Base-by-base conservation (phyloP, 2,888 invertebrate genomes). In the Silvanus unidentatus region DNA sequence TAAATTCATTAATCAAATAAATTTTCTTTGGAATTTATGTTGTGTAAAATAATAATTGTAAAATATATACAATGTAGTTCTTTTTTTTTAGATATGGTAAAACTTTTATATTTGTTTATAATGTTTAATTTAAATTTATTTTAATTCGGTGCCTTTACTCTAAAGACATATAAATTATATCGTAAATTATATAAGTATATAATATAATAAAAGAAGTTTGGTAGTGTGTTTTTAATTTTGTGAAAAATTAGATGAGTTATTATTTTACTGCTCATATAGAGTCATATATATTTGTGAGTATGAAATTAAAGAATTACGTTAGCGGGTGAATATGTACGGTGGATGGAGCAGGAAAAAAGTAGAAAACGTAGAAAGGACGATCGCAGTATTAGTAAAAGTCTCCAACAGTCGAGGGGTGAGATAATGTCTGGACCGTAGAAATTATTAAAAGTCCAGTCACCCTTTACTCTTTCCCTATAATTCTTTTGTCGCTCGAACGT, bases 371-470 rank as follows among this genome's bases (percentile, higher is more conserved):
- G 12, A 32, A 32, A 32, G 5, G 32, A 12, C 32, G 12, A n/a
- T 11, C 32, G 12, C 32, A 32, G 32, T 22, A 22, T 22, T 22
- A 22, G 22, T 8, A 22, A 22, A 22, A 22, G 22, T 22, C 32
- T 32, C n/a, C n/a, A 32, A 32, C 32, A 32, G 32, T 32, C 11
- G 14, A 47, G 48, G 45, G 44, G 42, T 48, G 54, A 60, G 66
- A 66, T 66, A 66, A 64, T 58, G 66, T 66, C 64, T 58, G 56
- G 57, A 40, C 57, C 55, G 45, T 55, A 59, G 58, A 60, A 66
- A 65, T 65, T 65, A 66, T 66, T 66, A 66, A 66, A 66, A 66
- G 62, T 64, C 61, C 62, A 54, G 59, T 56, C 53, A 64, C 64
- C 65, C 65, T 64, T 65, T 63, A 63, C 64, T 63, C 62, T 63